A percentile compares a stretch with the other conserved stretches of the same genome.
phyloP scores from a whole-genome alignment of 2,113 vertebrate genomes.

The Globicephala melas region DNA sequence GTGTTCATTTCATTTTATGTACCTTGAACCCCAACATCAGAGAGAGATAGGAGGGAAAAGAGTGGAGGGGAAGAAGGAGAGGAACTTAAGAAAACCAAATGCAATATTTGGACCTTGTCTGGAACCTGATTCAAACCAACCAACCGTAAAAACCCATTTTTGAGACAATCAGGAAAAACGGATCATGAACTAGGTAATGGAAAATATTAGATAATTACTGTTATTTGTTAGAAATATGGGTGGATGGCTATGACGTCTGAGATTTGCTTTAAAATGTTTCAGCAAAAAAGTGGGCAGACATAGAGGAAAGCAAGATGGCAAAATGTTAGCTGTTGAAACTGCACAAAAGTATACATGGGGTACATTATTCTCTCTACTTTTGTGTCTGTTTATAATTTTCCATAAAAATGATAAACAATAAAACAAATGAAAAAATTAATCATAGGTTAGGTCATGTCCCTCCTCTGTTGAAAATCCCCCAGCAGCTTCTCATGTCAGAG shows the following conservation, averaged over 20 bases:
- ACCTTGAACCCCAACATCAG: not conserved
- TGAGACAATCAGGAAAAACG: not conserved
- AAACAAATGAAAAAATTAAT: not conserved
- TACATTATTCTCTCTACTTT: not conserved
- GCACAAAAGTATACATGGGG: accelerated
- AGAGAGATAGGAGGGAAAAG: not conserved
- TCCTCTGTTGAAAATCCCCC: not conserved
- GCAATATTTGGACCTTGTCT: not conserved
- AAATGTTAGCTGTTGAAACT: not conserved
- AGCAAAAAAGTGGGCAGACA: not conserved
- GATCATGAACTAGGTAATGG: not conserved
- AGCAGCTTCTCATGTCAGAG: not conserved
- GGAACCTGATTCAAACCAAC: not conserved
- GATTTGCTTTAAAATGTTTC: not conserved
- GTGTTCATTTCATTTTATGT: not conserved
- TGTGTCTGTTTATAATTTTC: not conserved
- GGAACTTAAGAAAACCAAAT: not conserved
- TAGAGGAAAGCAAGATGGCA: not conserved
- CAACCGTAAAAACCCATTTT: not conserved
- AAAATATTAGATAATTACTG: not conserved
- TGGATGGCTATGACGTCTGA: not conserved
- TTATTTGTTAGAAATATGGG: not conserved
- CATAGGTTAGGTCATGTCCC: not conserved
- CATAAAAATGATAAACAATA: not conserved
- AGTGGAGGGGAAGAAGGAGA: not conserved